A percentile compares a stretch with the other conserved stretches of the same genome.
Evolutionary conservation across 2,797 vertebrate species (phyloP).

Genomic region (Onychomys torridus): DNA sequence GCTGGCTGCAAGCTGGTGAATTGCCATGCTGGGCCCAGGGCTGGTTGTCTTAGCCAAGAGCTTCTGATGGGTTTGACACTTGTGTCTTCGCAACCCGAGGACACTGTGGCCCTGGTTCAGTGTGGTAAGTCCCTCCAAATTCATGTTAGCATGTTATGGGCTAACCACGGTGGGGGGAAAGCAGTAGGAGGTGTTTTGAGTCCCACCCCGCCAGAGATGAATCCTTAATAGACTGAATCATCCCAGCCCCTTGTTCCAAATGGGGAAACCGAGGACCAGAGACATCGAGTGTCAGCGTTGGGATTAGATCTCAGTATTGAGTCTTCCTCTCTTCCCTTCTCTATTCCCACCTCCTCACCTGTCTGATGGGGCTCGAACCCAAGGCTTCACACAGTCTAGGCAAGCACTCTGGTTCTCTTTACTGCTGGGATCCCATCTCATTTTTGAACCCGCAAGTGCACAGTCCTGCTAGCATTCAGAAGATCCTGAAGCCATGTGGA

Average conservation of each 20-base stretch:
- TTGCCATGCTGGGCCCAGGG: rapidly evolving
- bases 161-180: neutral
- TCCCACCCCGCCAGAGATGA: neutral
- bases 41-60: no score
- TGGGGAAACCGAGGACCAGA: constrained; percentile 1
- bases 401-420: neutral
- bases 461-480: neutral
- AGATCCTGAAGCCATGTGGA: neutral
- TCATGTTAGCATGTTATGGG: neutral
- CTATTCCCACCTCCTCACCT: neutral
- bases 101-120: neutral
- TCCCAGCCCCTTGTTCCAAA: neutral
- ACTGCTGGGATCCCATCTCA: neutral
- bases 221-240: neutral
- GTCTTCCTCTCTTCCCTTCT: neutral
- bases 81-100: neutral
- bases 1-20: neutral
- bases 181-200: neutral
- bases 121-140: neutral
- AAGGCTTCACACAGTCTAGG: neutral
- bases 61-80: neutral
- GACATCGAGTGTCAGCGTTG: neutral
- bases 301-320: neutral
- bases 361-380: neutral
- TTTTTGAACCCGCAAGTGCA: neutral